Percentiles rank a stretch among this genome's conserved stretches.
Conservation (phyloP, 2,888 invertebrate genomes). For the Coelinius sp. region DNA sequence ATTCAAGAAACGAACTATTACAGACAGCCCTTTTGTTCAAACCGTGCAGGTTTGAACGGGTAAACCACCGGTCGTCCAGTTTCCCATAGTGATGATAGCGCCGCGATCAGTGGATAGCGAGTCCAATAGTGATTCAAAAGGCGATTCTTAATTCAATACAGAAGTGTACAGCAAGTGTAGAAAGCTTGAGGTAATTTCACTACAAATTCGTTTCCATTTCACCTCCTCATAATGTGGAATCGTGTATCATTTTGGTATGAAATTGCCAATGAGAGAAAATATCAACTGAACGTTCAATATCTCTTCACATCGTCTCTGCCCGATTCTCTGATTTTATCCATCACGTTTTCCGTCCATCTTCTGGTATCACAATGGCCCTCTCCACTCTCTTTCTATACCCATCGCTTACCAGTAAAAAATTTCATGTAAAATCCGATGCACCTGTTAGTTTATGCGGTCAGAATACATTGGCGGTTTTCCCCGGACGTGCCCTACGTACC, state of each 20-base stretch:
- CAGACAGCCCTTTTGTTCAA: too few relatives aligned
- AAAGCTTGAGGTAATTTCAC: too few relatives aligned
- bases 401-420: slow-evolving; percentile 51
- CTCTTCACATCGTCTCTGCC: slow-evolving; percentile 53
- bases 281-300: slow-evolving; percentile 48
- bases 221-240: too few relatives aligned
- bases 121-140: too few relatives aligned
- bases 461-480: slow-evolving; percentile 69
- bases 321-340: slow-evolving; percentile 47
- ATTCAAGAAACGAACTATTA: too few relatives aligned
- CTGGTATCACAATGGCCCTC: slow-evolving; percentile 57
- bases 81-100: too few relatives aligned
- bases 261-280: neutral
- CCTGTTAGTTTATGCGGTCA: slow-evolving; percentile 70
- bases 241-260: neutral
- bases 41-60: too few relatives aligned
- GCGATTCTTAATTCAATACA: too few relatives aligned
- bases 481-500: slow-evolving; percentile 69
- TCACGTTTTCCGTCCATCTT: slow-evolving; percentile 65
- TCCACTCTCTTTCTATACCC: slow-evolving; percentile 10
- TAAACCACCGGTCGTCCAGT: too few relatives aligned
- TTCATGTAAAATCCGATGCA: slow-evolving; percentile 71
- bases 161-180: too few relatives aligned
- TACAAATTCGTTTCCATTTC: too few relatives aligned
- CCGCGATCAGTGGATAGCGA: too few relatives aligned